These are phyloP conservation scores for Nyctalus aviator DNA, from an alignment of 2,797 vertebrate species.

Conservation along the genomic window DNA sequence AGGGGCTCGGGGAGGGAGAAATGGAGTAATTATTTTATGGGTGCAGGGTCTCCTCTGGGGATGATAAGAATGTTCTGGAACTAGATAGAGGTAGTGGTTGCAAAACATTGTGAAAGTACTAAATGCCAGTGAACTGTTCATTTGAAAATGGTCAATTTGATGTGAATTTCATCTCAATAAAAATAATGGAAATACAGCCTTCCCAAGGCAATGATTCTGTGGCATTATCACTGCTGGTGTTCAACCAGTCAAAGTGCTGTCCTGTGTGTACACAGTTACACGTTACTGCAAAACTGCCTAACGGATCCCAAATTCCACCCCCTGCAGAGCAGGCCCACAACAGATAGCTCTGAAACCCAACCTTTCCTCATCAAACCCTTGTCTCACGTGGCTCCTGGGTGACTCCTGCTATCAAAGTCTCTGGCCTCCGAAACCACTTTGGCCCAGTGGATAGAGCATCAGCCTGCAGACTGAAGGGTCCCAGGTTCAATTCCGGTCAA, in stretches of 20 bases:
- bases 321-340: not conserved
- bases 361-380: not conserved
- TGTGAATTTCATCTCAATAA: not conserved
- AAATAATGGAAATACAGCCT: not conserved
- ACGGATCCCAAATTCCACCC: fast-evolving
- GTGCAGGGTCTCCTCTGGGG: not conserved
- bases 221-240: not conserved
- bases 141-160: not conserved
- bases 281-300: not conserved
- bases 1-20: not conserved
- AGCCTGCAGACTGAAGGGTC: no score
- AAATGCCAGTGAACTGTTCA: not conserved
- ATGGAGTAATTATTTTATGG: not conserved
- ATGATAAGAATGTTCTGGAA: not conserved
- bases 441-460: no score
- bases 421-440: no score
- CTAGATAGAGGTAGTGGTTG: not conserved
- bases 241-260: not conserved
- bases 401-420: not conserved
- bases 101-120: not conserved
- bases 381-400: not conserved
- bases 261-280: not conserved
- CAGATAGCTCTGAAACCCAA: not conserved
- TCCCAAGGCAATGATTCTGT: not conserved
- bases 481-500: no score